Conservation (phyloP, 2,113 vertebrate species). For the Cottus gobio region DNA sequence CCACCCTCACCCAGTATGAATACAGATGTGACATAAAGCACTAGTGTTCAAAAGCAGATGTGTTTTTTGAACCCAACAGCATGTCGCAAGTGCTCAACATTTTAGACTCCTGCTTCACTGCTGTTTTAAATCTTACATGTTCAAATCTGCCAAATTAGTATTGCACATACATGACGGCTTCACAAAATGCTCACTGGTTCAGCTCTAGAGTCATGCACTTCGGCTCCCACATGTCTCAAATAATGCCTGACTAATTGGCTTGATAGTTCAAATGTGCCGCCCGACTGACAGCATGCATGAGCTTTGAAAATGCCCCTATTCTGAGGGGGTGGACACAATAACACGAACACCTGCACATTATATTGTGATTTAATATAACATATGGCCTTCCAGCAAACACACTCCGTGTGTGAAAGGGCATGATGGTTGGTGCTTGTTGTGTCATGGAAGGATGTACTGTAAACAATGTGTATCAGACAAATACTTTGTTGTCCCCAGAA, state of each 20-base stretch:
- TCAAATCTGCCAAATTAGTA: conserved; percentile 10
- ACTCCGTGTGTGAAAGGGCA: neutral
- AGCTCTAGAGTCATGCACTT: neutral
- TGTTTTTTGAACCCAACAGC: neutral
- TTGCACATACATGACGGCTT: neutral
- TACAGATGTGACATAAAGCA: neutral
- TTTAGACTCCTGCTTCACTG: neutral
- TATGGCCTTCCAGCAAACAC: neutral
- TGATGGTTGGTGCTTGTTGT: neutral
- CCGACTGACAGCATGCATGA: neutral
- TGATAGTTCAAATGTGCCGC: neutral
- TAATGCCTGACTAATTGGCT: conserved; percentile 8
- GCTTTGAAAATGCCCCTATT: neutral
- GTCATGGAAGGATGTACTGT: neutral
- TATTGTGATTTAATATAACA: neutral
- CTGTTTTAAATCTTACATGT: neutral
- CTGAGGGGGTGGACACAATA: neutral
- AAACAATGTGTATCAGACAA: neutral
- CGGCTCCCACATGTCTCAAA: neutral
- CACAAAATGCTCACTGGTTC: neutral
- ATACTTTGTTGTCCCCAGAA: neutral
- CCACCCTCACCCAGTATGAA: neutral
- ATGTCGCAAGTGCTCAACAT: neutral
- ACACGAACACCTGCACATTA: neutral
- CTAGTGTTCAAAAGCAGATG: neutral